Conservation (phyloP, 2,113 vertebrate species). For the Cyanoderma ruficeps region DNA sequence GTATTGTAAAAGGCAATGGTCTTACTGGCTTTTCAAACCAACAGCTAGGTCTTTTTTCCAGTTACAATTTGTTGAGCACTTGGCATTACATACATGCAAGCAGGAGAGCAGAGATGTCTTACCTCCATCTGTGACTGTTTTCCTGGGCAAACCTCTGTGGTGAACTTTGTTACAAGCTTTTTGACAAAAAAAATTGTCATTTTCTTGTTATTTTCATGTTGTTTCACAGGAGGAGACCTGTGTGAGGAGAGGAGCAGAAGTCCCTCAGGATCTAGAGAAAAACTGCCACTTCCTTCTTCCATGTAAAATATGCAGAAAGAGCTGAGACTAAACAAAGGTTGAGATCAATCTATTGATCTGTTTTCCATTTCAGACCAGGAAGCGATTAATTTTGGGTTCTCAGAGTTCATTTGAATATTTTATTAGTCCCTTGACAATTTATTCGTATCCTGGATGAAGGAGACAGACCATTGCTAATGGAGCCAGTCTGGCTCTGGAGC, state of each 20-base stretch:
- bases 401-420: slow-evolving; percentile 1
- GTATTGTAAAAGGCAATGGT: background rate
- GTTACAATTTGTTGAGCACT: background rate
- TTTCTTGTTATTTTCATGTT: background rate
- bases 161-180: background rate
- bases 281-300: background rate
- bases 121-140: background rate
- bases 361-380: background rate
- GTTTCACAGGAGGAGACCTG: background rate
- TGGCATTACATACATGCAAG: background rate
- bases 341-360: background rate
- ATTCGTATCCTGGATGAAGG: background rate
- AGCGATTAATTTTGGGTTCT: background rate
- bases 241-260: background rate
- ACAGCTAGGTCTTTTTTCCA: background rate
- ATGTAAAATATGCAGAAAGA: background rate
- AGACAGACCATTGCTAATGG: background rate
- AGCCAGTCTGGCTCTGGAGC: background rate
- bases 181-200: background rate
- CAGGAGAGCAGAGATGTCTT: background rate
- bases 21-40: background rate
- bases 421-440: background rate
- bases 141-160: background rate
- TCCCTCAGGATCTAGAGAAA: background rate
- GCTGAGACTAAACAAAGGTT: background rate